These are phyloP conservation scores for Ceryle rudis DNA, from an alignment of 2,797 vertebrate genomes.

Conservation along the genomic window DNA sequence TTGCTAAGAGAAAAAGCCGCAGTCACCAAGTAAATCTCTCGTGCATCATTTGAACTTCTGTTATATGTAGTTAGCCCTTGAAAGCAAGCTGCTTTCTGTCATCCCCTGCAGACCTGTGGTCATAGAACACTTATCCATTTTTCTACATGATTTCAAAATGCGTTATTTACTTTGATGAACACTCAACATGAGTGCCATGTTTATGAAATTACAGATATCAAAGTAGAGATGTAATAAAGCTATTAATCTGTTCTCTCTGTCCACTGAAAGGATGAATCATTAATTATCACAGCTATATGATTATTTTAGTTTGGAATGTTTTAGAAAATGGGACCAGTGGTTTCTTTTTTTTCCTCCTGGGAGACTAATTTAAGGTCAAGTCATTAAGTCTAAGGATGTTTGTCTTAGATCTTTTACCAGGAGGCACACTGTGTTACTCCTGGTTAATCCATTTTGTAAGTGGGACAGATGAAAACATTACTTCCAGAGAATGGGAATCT, in stretches of 20 bases:
- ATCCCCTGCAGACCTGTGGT: constrained; percentile 66
- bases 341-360: background rate
- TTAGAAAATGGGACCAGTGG: background rate
- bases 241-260: constrained; percentile 16
- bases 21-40: constrained; percentile 62
- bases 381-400: constrained; percentile 30
- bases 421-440: constrained; percentile 2
- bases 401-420: constrained; percentile 45
- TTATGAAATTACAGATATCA: constrained; percentile 44
- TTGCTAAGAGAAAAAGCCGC: constrained; percentile 45
- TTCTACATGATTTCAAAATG: constrained; percentile 60
- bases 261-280: constrained; percentile 16
- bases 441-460: constrained; percentile 41
- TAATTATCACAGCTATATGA: constrained; percentile 29
- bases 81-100: constrained; percentile 53
- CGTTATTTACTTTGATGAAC: constrained; percentile 58
- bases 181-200: background rate
- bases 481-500: background rate
- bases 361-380: constrained; percentile 1
- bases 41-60: constrained; percentile 38
- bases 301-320: constrained; percentile 25
- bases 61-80: constrained; percentile 46
- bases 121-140: constrained; percentile 64
- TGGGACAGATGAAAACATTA: constrained; percentile 33
- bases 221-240: constrained; percentile 31